These are phyloP conservation scores for Aleadryas rufinucha DNA, from an alignment of 2,113 vertebrate species.

Conservation along the genomic window DNA sequence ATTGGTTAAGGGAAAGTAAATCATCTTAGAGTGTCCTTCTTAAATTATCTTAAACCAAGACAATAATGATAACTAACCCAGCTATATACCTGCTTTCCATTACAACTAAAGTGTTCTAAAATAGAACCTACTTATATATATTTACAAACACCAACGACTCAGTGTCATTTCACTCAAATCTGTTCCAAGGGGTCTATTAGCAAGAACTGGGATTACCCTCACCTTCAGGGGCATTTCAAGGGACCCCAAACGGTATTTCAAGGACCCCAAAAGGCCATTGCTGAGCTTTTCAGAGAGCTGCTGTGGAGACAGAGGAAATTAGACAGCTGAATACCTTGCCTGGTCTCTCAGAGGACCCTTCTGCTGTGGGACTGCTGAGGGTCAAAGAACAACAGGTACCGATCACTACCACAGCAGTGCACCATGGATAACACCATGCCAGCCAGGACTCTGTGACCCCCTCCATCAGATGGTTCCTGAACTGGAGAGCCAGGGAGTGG, in stretches of 20 bases:
- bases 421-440: fast-evolving
- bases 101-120: not conserved
- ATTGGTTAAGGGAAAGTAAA: not conserved
- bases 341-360: not conserved
- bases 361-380: not conserved
- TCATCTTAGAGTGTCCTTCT: not conserved
- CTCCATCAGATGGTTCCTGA: not conserved
- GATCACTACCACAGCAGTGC: not conserved
- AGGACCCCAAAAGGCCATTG: not conserved
- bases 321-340: not conserved
- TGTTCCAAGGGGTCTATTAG: not conserved
- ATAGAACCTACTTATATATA: not conserved
- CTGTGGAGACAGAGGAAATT: not conserved
- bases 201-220: not conserved
- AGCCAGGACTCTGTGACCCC: not conserved
- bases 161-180: not conserved
- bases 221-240: not conserved
- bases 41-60: not conserved
- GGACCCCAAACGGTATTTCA: not conserved
- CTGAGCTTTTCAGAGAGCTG: not conserved
- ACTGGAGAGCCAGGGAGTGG: not conserved
- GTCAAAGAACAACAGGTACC: not conserved
- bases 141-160: not conserved
- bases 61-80: not conserved
- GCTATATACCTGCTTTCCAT: not conserved